Evolutionary conservation across 2,888 invertebrate species (phyloP).

Genomic region (Ganaspis brasiliensis): DNA sequence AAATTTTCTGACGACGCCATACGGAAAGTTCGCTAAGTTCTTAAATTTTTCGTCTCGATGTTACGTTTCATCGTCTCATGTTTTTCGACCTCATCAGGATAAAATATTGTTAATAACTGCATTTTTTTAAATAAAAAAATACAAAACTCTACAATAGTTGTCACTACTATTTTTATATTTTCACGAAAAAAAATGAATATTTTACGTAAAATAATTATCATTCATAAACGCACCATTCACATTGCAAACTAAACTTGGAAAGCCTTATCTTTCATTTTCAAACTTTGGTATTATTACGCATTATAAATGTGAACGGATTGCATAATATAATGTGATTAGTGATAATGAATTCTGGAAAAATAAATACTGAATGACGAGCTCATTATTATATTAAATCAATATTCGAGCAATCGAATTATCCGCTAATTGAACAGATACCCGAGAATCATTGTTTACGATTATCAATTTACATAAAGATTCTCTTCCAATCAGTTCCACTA

Average conservation of each 20-base stretch:
- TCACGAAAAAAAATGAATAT: too few species aligned
- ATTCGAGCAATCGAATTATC: constrained; percentile 7
- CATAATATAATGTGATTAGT: constrained; percentile 13
- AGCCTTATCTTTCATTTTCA: not conserved
- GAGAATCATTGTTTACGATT: constrained; percentile 4
- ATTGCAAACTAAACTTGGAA: not conserved
- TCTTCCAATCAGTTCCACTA: constrained; percentile 12
- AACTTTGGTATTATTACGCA: not conserved
- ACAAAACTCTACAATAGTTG: too few species aligned
- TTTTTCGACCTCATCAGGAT: too few species aligned
- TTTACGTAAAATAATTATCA: too few species aligned
- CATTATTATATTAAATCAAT: constrained; percentile 12
- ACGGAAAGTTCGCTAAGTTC: too few species aligned
- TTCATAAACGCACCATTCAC: not conserved
- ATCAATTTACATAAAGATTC: constrained; percentile 6
- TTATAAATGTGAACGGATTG: not conserved
- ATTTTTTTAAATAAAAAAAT: too few species aligned
- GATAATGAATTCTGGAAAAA: constrained; percentile 1
- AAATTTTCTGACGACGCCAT: too few species aligned
- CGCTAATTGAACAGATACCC: constrained; percentile 18
- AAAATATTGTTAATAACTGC: too few species aligned
- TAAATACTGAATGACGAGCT: not conserved
- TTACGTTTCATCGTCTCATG: too few species aligned
- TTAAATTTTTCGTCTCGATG: too few species aligned
- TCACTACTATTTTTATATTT: too few species aligned